phyloP scores from a whole-genome alignment of 2,888 invertebrate genomes.

The Agrochola lychnidis region DNA sequence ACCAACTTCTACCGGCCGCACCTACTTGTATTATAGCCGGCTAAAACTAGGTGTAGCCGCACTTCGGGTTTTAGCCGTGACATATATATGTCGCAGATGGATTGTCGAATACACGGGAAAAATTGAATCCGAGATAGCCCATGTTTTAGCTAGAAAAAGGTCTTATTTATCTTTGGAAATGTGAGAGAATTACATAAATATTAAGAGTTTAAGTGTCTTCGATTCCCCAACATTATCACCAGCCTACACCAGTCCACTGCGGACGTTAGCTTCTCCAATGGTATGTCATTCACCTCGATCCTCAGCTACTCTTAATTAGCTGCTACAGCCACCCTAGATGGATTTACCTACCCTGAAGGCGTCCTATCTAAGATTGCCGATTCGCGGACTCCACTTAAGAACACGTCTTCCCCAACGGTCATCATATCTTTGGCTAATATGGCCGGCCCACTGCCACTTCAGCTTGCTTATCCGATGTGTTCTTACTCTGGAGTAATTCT shows the following conservation, averaged over 20 bases:
- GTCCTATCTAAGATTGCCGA: not conserved
- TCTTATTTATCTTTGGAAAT: not conserved
- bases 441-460: not conserved
- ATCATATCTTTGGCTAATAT: not conserved
- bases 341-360: not conserved
- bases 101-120: not conserved
- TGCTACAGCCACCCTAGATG: not conserved
- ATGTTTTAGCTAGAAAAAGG: not conserved
- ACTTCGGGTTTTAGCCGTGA: too few species aligned
- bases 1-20: too few species aligned
- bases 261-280: not conserved
- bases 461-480: not conserved
- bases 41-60: too few species aligned
- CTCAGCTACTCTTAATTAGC: not conserved
- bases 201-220: not conserved
- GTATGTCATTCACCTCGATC: not conserved
- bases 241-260: not conserved
- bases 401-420: not conserved
- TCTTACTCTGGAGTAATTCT: conserved; percentile 57
- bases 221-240: not conserved
- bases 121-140: not conserved
- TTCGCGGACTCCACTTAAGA: not conserved
- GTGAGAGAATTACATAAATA: not conserved
- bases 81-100: too few species aligned
- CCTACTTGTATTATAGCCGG: too few species aligned